Evolutionary conservation across 2,888 invertebrate species (phyloP).

Genomic region (Bugula neritina): DNA sequence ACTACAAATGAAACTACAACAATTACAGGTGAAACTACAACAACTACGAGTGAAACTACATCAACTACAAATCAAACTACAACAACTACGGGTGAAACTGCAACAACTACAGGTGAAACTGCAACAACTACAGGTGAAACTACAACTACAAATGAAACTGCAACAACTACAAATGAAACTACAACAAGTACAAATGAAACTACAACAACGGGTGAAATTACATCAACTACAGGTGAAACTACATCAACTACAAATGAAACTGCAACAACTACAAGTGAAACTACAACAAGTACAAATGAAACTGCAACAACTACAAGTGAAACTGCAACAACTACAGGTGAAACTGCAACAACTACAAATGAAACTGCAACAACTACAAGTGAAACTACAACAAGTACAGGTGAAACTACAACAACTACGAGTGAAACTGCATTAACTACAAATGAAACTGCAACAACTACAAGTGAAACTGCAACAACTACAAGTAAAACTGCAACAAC

Average conservation of each 20-base stretch:
- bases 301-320: not conserved
- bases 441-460: not conserved
- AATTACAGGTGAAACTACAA: not conserved
- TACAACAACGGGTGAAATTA: not conserved
- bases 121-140: not conserved
- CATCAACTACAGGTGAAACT: not conserved
- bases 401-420: not conserved
- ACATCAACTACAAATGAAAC: too few species aligned
- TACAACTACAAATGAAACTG: not conserved
- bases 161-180: not conserved
- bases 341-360: not conserved
- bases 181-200: not conserved
- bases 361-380: not conserved
- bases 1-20: not conserved
- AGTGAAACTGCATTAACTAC: not conserved
- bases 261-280: too few species aligned
- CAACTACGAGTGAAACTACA: not conserved
- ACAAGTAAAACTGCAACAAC: not conserved
- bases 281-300: not conserved
- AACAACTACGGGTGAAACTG: not conserved
- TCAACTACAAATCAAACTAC: not conserved
- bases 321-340: not conserved
- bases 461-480: not conserved
- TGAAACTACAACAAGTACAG: not conserved
- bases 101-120: not conserved